Percentiles rank a stretch among this genome's conserved stretches.
These are phyloP conservation scores for Linnaemya tessellans DNA, from an alignment of 2,888 invertebrate genomes.

Conservation along the genomic window DNA sequence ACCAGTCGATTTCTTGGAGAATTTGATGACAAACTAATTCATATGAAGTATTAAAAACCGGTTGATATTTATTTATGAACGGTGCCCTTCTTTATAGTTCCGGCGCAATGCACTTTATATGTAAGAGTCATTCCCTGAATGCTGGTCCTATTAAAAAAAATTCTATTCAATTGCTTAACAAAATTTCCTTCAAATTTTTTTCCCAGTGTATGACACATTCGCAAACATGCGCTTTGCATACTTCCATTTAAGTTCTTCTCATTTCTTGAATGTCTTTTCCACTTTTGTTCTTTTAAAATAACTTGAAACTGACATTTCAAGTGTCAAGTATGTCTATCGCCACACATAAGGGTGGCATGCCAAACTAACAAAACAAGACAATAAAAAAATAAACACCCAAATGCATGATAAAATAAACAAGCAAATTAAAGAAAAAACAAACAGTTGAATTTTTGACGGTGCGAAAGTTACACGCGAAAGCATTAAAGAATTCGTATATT, in stretches of 20 bases:
- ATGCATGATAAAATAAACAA: conserved; percentile 32
- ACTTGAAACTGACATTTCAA: conserved; percentile 63
- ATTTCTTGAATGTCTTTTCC: neutral
- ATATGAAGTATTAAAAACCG: no score
- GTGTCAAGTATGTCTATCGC: conserved; percentile 41
- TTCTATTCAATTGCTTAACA: neutral
- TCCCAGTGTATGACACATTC: neutral
- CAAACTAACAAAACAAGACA: conserved; percentile 22
- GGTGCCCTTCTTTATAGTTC: no score
- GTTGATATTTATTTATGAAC: no score
- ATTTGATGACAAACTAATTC: no score
- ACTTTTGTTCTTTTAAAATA: conserved; percentile 21
- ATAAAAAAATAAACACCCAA: neutral
- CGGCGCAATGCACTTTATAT: no score
- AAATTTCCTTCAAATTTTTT: neutral
- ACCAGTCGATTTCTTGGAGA: no score
- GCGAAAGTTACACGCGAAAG: conserved; percentile 57
- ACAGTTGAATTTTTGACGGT: conserved; percentile 64
- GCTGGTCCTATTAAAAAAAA: no score
- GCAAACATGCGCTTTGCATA: conserved; percentile 44
- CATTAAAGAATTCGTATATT: conserved; percentile 24
- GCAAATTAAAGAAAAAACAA: conserved; percentile 19
- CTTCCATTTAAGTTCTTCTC: neutral
- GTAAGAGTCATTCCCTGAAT: no score
- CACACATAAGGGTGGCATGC: conserved; percentile 59